These are phyloP conservation scores for Perodicticus potto DNA, from an alignment of 2,797 vertebrate genomes.

Conservation along the genomic window DNA sequence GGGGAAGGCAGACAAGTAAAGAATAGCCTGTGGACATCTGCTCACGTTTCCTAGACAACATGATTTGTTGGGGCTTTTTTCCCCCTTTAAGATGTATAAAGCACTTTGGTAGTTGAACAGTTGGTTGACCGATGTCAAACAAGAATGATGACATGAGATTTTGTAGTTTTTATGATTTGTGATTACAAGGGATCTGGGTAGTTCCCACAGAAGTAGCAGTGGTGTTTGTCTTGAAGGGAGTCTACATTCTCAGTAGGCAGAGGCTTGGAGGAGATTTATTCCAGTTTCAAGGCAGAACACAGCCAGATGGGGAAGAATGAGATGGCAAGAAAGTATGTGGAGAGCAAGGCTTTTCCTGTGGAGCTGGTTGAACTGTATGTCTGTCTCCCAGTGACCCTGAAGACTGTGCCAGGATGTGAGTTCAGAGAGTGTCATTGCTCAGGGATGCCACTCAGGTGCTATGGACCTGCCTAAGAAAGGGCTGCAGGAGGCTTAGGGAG, in stretches of 20 bases:
- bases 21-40: background rate
- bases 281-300: background rate
- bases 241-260: background rate
- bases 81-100: background rate
- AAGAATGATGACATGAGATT: background rate
- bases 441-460: background rate
- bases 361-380: background rate
- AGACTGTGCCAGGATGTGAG: background rate
- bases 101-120: background rate
- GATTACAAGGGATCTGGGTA: background rate
- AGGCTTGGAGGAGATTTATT: slow-evolving; percentile 26
- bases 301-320: background rate
- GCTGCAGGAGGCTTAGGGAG: background rate
- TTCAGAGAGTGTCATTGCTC: background rate
- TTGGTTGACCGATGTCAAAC: background rate
- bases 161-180: slow-evolving; percentile 4
- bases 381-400: background rate
- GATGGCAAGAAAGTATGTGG: background rate
- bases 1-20: background rate
- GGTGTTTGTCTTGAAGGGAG: background rate
- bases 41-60: background rate
- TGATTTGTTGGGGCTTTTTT: background rate
- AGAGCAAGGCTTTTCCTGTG: background rate
- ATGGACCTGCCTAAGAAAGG: background rate
- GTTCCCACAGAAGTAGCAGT: background rate